phyloP scores from a whole-genome alignment of 1,140 invertebrate species.

The Papilio machaon region DNA sequence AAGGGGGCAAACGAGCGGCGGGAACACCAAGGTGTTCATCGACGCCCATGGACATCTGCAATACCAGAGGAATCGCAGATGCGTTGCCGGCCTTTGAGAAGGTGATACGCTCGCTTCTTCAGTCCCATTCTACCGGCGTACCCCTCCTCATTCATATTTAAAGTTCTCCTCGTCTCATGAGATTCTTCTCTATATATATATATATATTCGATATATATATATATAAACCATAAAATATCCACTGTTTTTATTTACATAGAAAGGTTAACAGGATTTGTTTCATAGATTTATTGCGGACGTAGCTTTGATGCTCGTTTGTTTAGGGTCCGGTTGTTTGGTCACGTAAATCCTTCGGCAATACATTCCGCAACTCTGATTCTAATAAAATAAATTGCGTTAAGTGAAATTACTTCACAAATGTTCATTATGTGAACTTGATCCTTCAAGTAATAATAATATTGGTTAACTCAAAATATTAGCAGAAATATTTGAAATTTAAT shows the following conservation, averaged over 20 bases:
- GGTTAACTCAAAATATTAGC: neutral
- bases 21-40: too few relatives aligned
- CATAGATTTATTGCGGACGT: neutral
- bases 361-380: neutral
- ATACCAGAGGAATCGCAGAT: too few relatives aligned
- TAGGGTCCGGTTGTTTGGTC: slow-evolving; percentile 7
- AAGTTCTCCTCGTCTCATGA: too few relatives aligned
- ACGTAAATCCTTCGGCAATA: slow-evolving; percentile 2
- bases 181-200: neutral
- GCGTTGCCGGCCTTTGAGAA: too few relatives aligned
- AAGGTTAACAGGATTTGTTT: neutral
- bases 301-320: slow-evolving; percentile 8
- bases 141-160: too few relatives aligned
- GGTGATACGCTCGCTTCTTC: too few relatives aligned
- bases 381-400: neutral
- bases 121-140: too few relatives aligned
- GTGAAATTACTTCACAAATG: neutral
- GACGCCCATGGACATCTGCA: too few relatives aligned
- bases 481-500: too few relatives aligned
- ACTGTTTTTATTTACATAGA: neutral
- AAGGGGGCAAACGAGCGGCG: too few relatives aligned
- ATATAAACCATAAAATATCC: neutral
- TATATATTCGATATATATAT: neutral
- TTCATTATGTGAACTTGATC: neutral
- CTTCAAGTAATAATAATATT: neutral